Base-by-base conservation (phyloP, 2,797 vertebrate genomes). In the Eremophila alpestris region DNA sequence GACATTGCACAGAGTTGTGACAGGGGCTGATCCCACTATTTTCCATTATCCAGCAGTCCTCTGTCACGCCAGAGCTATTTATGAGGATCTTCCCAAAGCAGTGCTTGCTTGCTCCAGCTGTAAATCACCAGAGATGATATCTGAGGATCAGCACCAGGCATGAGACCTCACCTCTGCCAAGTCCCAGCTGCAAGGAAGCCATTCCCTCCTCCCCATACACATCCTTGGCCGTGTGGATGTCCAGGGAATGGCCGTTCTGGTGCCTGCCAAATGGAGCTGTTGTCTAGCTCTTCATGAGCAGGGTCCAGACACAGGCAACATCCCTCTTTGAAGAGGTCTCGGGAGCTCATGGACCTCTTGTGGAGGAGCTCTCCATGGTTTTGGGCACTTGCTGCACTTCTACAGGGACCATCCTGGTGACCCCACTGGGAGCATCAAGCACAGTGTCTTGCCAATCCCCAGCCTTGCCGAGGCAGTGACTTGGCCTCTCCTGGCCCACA, bases 81-180 rank as follows among this genome's bases (percentile, higher is more conserved):
- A 95, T 88, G 90, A 97, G 94, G 54, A 91, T 89, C 87, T 95
- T 95, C 82, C 75, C 80, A 78, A 91, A 80, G 62, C 48, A 55
- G 51, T 6, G 3, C 60, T 94, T 92, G 82, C 4, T 2, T 87
- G 82, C 87, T 95, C 48, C 38, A 3, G 92, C 64, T 0, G 0
- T 95, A 95, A 95, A 97, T 94, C 94, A 95, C 22, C 70, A 92
- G 67, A 96, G 89, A 90, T 94, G 84, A 93, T 89, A 96, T 94
- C 84, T 89, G 67, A 95, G 83, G 40, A 86, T 94, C 94, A 96
- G 75, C 94, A 86, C 87, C 46, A 79, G 55, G 82, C 90, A 60
- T 76, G 87, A 76, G 90, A 88, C 69, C 71, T 71, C n/a, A 27
- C 38, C 52, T 58, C 49, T 64, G 74, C 96, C 96, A 77, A 75